A percentile compares a stretch with the other conserved stretches of the same genome.
Conservation (phyloP, 2,113 vertebrate genomes). For the Hymenochirus boettgeri region DNA sequence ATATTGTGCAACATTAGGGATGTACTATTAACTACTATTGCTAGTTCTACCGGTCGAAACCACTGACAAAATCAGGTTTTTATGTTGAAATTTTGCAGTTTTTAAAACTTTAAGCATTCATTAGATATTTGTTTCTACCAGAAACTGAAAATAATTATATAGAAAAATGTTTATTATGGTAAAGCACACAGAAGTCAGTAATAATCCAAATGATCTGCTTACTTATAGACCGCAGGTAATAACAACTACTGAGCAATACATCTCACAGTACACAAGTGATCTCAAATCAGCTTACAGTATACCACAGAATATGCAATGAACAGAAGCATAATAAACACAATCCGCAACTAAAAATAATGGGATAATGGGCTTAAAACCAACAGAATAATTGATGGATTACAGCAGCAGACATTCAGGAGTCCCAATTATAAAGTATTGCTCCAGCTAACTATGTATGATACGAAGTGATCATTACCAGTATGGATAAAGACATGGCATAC, state of each 20-base stretch:
- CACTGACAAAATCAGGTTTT: no score
- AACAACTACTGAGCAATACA: conserved; percentile 3
- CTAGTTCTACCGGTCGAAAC: no score
- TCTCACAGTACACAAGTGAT: conserved; percentile 16
- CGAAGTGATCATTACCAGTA: conserved; percentile 19
- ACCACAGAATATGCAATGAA: conserved; percentile 13
- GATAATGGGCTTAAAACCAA: conserved; percentile 26
- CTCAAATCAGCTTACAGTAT: conserved; percentile 25
- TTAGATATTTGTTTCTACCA: no score
- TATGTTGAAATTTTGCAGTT: no score
- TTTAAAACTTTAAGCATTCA: no score
- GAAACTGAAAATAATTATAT: background rate
- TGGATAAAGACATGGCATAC: conserved; percentile 27
- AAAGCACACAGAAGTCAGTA: background rate
- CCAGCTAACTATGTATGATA: conserved; percentile 21
- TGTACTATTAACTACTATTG: no score
- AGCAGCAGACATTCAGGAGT: conserved; percentile 13
- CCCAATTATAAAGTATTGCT: conserved; percentile 36
- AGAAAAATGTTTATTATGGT: background rate
- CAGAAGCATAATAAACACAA: conserved; percentile 13
- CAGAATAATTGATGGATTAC: conserved; percentile 21
- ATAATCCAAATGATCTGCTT: conserved; percentile 6
- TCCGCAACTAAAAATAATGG: conserved; percentile 16
- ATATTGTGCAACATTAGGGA: no score
- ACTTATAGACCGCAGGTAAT: background rate